Evolutionary conservation across 2,113 vertebrate genomes (phyloP).

Genomic region (Pseudopodoces humilis): DNA sequence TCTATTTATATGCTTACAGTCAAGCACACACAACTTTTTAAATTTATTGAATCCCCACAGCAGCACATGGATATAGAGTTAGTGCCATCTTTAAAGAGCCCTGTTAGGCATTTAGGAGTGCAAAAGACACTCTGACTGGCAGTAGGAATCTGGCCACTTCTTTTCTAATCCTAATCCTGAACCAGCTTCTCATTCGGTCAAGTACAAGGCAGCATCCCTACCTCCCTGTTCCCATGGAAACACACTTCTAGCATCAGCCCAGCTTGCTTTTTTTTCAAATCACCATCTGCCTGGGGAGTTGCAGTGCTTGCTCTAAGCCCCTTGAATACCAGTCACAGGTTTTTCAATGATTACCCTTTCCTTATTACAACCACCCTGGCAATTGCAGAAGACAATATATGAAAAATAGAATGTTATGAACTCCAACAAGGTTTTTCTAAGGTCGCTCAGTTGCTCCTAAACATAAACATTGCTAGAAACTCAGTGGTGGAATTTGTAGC

Average conservation of each 20-base stretch:
- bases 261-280: slow-evolving; percentile 44
- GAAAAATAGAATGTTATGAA: not conserved
- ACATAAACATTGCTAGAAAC: not conserved
- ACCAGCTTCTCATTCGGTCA: slow-evolving; percentile 61
- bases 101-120: not conserved
- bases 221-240: slow-evolving; percentile 77
- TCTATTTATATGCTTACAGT: not conserved
- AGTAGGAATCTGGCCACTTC: not conserved
- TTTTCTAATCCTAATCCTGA: slow-evolving; percentile 40
- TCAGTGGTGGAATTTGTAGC: not conserved
- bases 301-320: slow-evolving; percentile 28
- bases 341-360: not conserved
- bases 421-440: not conserved
- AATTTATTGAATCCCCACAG: not conserved
- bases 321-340: not conserved
- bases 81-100: not conserved
- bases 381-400: not conserved
- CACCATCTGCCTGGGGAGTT: slow-evolving; percentile 73
- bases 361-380: not conserved
- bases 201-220: slow-evolving; percentile 58
- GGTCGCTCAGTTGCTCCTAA: not conserved
- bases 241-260: slow-evolving; percentile 65
- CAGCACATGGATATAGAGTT: not conserved
- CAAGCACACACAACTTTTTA: not conserved
- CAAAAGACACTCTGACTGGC: not conserved